Evolutionary conservation across 2,797 vertebrate genomes (phyloP), one percentile per base, ranked within the genome.

Genomic region (Muscicapa striata): DNA sequence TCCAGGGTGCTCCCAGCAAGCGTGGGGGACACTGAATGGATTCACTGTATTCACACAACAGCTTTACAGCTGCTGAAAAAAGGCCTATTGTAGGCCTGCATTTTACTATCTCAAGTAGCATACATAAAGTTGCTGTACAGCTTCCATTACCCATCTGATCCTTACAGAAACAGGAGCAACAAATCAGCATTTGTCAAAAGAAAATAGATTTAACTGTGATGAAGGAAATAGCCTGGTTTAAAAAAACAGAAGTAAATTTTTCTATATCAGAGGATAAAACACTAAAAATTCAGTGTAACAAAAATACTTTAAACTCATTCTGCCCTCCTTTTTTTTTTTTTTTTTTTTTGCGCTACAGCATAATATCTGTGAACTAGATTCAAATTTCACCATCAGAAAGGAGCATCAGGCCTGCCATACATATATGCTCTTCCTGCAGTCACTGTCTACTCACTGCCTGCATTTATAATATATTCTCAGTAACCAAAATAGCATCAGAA

Each of bases 111-210:
- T 96, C 1, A 0, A 96, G 95, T 62, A 95, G 91, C 94, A 95
- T 93, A 94, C 80, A 97, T 93, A 92, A 93, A 85, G 89, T 89
- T 96, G 94, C 93, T 93, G 92, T 58, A 83, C 88, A 93, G 89
- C 84, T 95, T 93, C 84, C 90, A 92, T 49, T 91, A 84, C 59
- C 87, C 90, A 92, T 93, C 92, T 94, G 87, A 96, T 92, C 92
- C 36, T 82, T 45, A 82, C 63, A 88, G 84, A 95, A 93, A 83
- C 51, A 87, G 36, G 10, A 90, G 78, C 78, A 94, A 67, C 64
- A 90, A 81, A 87, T 66, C 64, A 57, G 64, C 13, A 46, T 26
- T 82, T 89, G 72, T 43, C 75, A 92, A 87, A 84, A 43, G 14
- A 76, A 79, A 67, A 72, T 27, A 62, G 55, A 68, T 89, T 40